Conservation (phyloP, 2,113 vertebrate genomes). For the Pygoscelis antarcticus region DNA sequence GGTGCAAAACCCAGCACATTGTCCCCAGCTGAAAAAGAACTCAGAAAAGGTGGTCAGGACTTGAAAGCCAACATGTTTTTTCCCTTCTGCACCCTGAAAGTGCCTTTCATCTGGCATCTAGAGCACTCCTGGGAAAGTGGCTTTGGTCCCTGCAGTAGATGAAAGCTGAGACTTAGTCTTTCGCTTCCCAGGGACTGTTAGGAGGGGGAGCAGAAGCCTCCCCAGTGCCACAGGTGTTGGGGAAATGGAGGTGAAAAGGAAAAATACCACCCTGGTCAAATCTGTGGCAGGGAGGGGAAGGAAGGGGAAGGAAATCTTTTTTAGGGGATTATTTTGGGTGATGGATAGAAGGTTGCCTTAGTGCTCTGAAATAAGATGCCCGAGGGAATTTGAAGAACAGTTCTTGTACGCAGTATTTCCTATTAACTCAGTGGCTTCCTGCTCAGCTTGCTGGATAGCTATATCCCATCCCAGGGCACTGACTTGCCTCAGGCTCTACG, state of each 20-base stretch:
- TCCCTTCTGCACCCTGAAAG: background rate
- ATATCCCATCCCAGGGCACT: background rate
- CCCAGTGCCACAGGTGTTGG: background rate
- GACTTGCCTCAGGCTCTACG: background rate
- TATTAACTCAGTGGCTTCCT: background rate
- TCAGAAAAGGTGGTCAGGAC: background rate
- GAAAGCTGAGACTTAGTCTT: background rate
- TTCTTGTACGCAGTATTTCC: background rate
- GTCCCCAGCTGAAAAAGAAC: background rate
- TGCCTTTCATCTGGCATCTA: background rate
- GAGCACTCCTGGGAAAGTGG: background rate
- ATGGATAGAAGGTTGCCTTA: background rate
- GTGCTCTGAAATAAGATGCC: background rate
- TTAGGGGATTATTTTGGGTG: background rate
- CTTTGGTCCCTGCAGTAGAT: background rate
- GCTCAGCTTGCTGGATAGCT: background rate
- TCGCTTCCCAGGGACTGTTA: background rate
- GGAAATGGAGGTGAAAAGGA: background rate
- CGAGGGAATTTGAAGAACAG: background rate
- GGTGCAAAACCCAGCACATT: background rate
- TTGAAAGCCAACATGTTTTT: background rate
- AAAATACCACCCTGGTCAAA: background rate
- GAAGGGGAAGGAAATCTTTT: background rate
- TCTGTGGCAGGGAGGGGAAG: background rate
- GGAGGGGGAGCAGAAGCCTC: background rate